These are phyloP conservation scores for Apodemus agrarius DNA, from an alignment of 2,797 vertebrate genomes.

Conservation along the genomic window DNA sequence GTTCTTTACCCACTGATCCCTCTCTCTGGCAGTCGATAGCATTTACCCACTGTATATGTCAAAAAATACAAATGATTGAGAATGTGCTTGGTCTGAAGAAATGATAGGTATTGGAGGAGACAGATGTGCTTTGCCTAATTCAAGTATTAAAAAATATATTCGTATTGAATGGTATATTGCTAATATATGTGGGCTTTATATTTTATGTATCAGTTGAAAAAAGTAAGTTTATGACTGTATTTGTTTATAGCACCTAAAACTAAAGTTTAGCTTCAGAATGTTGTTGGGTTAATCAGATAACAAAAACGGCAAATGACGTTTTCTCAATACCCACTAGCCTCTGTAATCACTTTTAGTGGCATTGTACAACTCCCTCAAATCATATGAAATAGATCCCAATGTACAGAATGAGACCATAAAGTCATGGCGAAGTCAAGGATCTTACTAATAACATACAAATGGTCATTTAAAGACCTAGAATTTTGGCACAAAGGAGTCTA, in stretches of 20 bases:
- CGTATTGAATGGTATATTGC: too few species aligned
- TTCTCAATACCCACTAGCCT: not conserved
- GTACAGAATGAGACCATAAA: slow-evolving; percentile 18
- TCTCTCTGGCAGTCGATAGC: not conserved
- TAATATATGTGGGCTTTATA: not conserved
- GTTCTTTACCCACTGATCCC: not conserved
- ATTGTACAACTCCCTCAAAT: not conserved
- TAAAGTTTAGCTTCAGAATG: not conserved
- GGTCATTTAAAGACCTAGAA: slow-evolving; percentile 1
- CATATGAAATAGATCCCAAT: not conserved
- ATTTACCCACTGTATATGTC: not conserved
- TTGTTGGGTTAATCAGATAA: not conserved
- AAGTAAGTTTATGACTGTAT: not conserved
- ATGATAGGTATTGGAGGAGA: not conserved
- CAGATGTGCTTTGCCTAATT: not conserved
- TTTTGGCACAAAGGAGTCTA: not conserved
- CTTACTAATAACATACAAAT: not conserved
- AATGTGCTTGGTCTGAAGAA: not conserved
- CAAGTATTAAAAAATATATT: not conserved
- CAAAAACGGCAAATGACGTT: not conserved
- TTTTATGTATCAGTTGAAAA: not conserved
- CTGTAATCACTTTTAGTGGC: not conserved
- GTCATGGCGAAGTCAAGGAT: not conserved
- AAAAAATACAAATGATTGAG: not conserved
- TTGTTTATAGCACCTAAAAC: not conserved